Evolutionary conservation across 2,113 vertebrate species (phyloP).

Genomic region (Oncorhynchus tshawytscha): DNA sequence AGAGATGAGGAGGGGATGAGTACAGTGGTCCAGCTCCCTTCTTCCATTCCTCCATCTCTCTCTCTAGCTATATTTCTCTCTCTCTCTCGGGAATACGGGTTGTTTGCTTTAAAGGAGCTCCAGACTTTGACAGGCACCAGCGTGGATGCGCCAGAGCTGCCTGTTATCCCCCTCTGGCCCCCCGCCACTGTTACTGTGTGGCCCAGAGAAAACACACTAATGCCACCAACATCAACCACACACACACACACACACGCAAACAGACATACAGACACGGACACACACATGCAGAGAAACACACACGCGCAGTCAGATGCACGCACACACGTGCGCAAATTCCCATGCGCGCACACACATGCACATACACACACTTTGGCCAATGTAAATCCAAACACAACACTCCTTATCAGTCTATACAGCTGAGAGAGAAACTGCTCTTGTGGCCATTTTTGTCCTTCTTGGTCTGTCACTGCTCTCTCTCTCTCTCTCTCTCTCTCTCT

Average conservation of each 20-base stretch:
- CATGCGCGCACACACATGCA: neutral
- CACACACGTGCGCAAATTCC: neutral
- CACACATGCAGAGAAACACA: constrained; percentile 4
- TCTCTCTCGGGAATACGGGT: neutral
- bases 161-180: neutral
- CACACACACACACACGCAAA: no score
- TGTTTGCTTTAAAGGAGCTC: neutral
- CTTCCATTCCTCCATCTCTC: neutral
- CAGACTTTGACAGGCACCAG: constrained; percentile 5
- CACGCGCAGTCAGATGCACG: neutral
- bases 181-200: neutral
- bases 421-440: constrained; percentile 1
- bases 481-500: no score
- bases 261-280: no score
- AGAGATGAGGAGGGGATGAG: no score
- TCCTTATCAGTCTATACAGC: constrained; percentile 1
- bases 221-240: neutral
- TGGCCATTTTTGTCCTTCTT: neutral
- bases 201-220: neutral
- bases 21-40: neutral
- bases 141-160: neutral
- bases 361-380: neutral
- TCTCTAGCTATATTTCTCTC: neutral
- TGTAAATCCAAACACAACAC: neutral
- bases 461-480: no score